Evolutionary conservation across 2,888 invertebrate species (phyloP), one percentile per base, ranked within the genome.

Genomic region (Nomada goodeniana): DNA sequence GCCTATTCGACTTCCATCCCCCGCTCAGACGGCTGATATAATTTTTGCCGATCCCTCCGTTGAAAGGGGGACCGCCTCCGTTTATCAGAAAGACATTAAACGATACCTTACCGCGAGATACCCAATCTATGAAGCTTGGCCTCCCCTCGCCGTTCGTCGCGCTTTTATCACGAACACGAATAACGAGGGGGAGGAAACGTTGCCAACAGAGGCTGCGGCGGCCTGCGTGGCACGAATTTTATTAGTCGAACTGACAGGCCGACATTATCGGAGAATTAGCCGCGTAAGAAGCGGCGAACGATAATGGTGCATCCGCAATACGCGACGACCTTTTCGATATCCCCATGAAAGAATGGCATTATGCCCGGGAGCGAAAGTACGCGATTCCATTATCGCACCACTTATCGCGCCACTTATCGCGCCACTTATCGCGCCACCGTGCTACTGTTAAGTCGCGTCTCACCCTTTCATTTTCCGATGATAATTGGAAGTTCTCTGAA

Each of bases 331-430:
- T 79, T 78, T 77, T 47, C 74, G 85, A 85, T 81, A 83, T n/a
- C 55, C 18, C 26, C 55, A 76, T 88, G 86, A 89, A 88, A 86
- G 88, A 89, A 84, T 82, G 36, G 83, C 79, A 82, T 88, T 89
- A 88, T 88, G 74, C 13, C 63, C 53, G 60, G 47, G 60, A 60
- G 63, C 81, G 55, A 61, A 29, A 64, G 55, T 71, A 44, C 52
- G 44, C 73, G 74, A 86, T 76, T 69, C 44, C 67, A 36, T 64
- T 83, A 86, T 86, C 83, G 29, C 52, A 60, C 64, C 53, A 67
- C 47, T 82, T 87, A 76, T 81, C 77, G 5, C 73, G 18, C 20
- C 44, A 50, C 9, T 4, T 47, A 47, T 47, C 47, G 47, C 36
- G 50, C 63, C 53, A 67, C 44, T 82, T 87, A 76, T 80, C 76